Conservation (phyloP, 1,140 invertebrate species). For the Frieseomelitta varia region DNA sequence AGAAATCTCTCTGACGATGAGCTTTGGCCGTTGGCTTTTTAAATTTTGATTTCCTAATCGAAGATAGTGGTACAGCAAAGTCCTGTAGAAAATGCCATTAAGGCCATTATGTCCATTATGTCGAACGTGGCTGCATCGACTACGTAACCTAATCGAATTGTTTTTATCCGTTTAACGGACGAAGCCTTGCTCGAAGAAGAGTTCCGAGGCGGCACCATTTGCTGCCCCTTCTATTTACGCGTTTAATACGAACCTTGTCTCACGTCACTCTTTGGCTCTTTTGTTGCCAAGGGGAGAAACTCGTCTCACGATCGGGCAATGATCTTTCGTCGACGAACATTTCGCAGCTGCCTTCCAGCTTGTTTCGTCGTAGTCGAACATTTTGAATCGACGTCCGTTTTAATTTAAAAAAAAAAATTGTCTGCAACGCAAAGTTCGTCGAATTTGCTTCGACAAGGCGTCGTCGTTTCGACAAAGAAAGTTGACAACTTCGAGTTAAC, state of each 20-base stretch:
- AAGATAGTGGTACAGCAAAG: neutral
- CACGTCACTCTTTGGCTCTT: neutral
- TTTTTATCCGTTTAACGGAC: constrained; percentile 78
- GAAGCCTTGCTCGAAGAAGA: constrained; percentile 69
- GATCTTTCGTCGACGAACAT: neutral
- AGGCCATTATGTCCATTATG: constrained; percentile 59
- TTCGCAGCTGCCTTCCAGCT: too few species aligned
- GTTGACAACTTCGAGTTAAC: neutral
- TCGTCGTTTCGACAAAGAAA: neutral
- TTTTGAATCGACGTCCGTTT: neutral
- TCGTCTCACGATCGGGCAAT: neutral
- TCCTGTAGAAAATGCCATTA: constrained; percentile 62
- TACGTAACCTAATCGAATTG: constrained; percentile 76
- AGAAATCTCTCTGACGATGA: neutral
- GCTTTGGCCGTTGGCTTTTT: neutral
- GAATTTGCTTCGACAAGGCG: neutral
- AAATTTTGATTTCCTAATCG: neutral
- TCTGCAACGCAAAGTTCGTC: neutral
- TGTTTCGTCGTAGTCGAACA: too few species aligned
- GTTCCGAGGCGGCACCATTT: constrained; percentile 41
- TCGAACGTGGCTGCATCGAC: constrained; percentile 15
- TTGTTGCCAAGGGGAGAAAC: neutral
- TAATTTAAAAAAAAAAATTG: neutral
- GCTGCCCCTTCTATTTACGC: constrained; percentile 9
- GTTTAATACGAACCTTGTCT: constrained; percentile 36